A percentile compares a stretch with the other conserved stretches of the same genome.
Conservation (phyloP, 2,797 vertebrate species). For the Paguma larvata region DNA sequence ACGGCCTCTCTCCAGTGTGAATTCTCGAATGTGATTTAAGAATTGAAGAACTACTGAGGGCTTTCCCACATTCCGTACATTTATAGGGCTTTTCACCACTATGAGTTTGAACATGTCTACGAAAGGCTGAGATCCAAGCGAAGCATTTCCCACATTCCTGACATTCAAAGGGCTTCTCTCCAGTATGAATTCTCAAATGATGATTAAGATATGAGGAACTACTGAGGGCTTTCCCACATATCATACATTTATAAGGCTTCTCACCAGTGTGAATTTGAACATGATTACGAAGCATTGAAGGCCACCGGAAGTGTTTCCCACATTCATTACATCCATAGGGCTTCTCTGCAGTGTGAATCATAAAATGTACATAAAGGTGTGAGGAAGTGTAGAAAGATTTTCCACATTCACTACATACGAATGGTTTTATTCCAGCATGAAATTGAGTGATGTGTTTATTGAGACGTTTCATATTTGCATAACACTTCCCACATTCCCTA, state of each 20-base stretch:
- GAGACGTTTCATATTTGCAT: neutral
- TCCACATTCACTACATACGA: no score
- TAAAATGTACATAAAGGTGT: no score
- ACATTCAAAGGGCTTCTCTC: neutral
- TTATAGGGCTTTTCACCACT: conserved; percentile 71
- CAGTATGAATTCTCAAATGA: no score
- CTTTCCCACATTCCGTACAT: conserved; percentile 70
- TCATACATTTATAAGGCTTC: no score
- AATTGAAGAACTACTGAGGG: conserved; percentile 56
- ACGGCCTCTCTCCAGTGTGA: conserved; percentile 13
- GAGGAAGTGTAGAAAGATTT: no score
- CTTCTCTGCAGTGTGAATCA: conserved; percentile 6
- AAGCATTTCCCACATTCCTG: neutral
- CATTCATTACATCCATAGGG: neutral
- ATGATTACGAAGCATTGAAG: no score
- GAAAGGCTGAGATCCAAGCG: neutral
- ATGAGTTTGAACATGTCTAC: conserved; percentile 46
- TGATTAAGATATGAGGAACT: neutral
- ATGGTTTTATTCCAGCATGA: conserved; percentile 57
- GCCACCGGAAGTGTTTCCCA: no score
- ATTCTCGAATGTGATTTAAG: conserved; percentile 61
- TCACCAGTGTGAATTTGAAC: no score
- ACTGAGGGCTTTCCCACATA: conserved; percentile 61
- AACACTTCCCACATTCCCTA: conserved; percentile 57
- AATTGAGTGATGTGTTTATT: conserved; percentile 29